Base-by-base conservation (phyloP, 1,140 invertebrate species). In the Pogonomyrmex barbatus region DNA sequence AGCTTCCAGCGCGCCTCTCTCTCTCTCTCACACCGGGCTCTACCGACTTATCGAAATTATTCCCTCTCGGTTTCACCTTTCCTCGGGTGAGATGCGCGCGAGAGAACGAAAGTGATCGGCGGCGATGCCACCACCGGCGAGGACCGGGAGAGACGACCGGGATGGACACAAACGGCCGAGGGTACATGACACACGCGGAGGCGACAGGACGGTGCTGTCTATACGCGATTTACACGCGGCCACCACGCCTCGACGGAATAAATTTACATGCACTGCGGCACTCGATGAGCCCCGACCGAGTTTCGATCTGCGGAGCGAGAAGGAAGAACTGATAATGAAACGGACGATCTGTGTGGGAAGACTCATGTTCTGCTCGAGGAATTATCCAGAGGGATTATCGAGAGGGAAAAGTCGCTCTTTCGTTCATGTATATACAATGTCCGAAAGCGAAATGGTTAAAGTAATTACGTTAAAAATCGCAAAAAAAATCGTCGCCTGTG, bases 191-290 rank as follows among this genome's bases (percentile, higher is more conserved):
- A 92, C 88, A 92, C 70, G 91, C 14, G 91, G 89, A 92, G 91
- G 90, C 91, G 92, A 86, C 82, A 83, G 87, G 79, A 85, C 86
- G 79, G 14, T 62, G 82, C 77, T 89, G 87, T 88, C 85, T 88
- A 73, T 91, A 87, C 71, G 63, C 89, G 89, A 89, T 88, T 65
- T 90, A 90, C 81, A 85, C 81, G 75, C 70, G 62, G 87, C 89
- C 92, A 92, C 89, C 92, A 91, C 92, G 90, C 92, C 92, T 92
- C 88, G 73, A 79, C 83, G 85, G 92, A 93, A 93, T 93, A 93
- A 93, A 93, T 93, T 93, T 93, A 92, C 92, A 93, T 93, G 88
- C 77, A 62, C 88, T 86, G 54, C 52, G 81, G 78, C 24, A 24
- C 85, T 88, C 85, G 87, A 89, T 90, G 90, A 91, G 89, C 70